A percentile compares a stretch with the other conserved stretches of the same genome.
Evolutionary conservation across 2,888 invertebrate species (phyloP).

Genomic region (Patella caerulea): DNA sequence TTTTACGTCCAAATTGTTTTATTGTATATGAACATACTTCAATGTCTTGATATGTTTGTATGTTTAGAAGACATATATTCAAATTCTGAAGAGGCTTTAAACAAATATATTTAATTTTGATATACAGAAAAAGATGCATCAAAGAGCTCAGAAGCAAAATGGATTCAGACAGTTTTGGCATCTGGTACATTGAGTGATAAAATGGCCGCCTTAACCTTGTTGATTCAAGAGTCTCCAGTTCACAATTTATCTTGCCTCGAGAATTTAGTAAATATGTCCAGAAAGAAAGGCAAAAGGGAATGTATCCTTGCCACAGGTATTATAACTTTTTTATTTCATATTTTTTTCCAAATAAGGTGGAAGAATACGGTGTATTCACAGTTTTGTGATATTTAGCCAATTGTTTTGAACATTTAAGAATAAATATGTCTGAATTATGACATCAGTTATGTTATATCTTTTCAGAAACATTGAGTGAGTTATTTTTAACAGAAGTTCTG

Average conservation of each 20-base stretch:
- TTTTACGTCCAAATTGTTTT: too few relatives aligned
- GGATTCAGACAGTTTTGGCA: constrained; percentile 76
- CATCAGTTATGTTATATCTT: constrained; percentile 37
- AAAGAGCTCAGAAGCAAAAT: constrained; percentile 65
- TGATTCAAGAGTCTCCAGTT: constrained; percentile 87
- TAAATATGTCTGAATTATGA: neutral
- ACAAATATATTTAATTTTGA: constrained; percentile 47
- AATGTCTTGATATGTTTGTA: neutral
- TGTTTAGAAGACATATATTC: neutral
- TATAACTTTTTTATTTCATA: constrained; percentile 11
- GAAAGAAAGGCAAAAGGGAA: constrained; percentile 82
- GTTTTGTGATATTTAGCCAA: neutral
- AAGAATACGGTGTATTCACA: neutral
- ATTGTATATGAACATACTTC: neutral
- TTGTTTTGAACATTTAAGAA: neutral
- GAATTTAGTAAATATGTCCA: constrained; percentile 82
- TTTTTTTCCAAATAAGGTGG: neutral
- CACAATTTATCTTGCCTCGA: constrained; percentile 82
- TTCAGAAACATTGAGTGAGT: constrained; percentile 83
- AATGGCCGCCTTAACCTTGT: constrained; percentile 86
- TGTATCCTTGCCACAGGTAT: constrained; percentile 76
- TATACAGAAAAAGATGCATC: constrained; percentile 69
- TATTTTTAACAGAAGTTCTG: constrained; percentile 80
- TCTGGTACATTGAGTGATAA: constrained; percentile 89
- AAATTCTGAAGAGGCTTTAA: neutral